Evolutionary conservation across 2,113 vertebrate species (phyloP).

Genomic region (Bufo gargarizans): DNA sequence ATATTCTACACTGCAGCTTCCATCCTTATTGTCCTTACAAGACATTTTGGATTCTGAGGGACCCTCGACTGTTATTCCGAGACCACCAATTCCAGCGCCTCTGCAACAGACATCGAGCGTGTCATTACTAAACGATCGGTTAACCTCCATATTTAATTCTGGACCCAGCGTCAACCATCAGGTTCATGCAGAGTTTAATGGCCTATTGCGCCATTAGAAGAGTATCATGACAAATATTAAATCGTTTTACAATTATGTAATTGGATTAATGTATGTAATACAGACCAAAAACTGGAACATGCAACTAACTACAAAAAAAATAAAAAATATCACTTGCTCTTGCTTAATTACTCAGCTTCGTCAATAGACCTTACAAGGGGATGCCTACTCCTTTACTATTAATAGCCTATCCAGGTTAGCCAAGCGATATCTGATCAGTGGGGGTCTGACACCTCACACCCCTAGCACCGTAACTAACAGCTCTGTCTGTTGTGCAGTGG

Average conservation of each 20-base stretch:
- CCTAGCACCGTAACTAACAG: too few species aligned
- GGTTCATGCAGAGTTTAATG: conserved; percentile 26
- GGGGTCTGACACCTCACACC: too few species aligned
- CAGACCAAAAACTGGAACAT: background rate
- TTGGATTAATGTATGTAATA: background rate
- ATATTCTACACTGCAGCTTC: conserved; percentile 96
- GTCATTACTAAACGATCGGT: background rate
- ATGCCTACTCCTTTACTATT: too few species aligned
- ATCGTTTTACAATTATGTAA: background rate
- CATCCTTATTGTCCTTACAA: conserved; percentile 98
- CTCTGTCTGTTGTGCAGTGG: too few species aligned
- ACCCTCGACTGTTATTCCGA: conserved; percentile 98
- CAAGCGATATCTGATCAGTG: too few species aligned
- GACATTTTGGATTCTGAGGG: conserved; percentile 97
- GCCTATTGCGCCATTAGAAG: background rate
- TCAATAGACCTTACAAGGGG: too few species aligned
- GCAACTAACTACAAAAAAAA: background rate
- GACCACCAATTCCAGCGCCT: conserved; percentile 92
- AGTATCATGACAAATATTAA: background rate
- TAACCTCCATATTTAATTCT: background rate
- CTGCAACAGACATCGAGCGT: conserved; percentile 68
- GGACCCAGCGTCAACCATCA: background rate
- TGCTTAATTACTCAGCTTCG: too few species aligned
- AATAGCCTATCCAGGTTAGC: too few species aligned
- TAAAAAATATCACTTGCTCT: too few species aligned